phyloP scores from a whole-genome alignment of 2,888 invertebrate species.

The Drosophila maculinotata region DNA sequence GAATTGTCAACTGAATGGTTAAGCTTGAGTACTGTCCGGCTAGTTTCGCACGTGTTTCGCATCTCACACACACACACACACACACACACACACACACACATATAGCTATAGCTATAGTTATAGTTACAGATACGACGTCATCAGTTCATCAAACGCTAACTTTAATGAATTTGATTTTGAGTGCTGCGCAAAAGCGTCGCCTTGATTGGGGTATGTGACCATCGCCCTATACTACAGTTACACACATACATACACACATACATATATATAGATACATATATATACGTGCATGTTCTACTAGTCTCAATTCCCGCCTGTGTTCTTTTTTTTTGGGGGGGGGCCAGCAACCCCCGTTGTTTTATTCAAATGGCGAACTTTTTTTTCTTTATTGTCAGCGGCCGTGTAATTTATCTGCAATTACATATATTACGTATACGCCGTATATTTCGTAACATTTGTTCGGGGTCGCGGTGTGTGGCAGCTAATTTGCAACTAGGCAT shows the following conservation, averaged over 20 bases:
- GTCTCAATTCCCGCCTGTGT: conserved; percentile 31
- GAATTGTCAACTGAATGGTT: conserved; percentile 33
- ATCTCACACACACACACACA: conserved; percentile 14
- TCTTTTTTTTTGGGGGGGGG: conserved; percentile 26
- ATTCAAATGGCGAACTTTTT: conserved; percentile 70
- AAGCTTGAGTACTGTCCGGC: conserved; percentile 17
- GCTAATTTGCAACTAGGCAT: conserved; percentile 22
- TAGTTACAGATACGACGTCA: conserved; percentile 50
- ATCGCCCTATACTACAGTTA: conserved; percentile 22
- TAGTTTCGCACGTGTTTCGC: conserved; percentile 52
- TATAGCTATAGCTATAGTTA: no score
- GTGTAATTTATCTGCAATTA: conserved; percentile 73
- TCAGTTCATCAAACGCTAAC: conserved; percentile 24
- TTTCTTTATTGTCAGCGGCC: conserved; percentile 58
- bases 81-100: neutral
- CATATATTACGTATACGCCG: conserved; percentile 3
- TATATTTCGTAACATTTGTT: conserved; percentile 44
- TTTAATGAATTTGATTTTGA: conserved; percentile 72
- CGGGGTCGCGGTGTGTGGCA: conserved; percentile 5
- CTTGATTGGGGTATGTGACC: conserved; percentile 34
- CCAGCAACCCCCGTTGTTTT: conserved; percentile 39
- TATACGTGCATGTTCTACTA: conserved; percentile 5
- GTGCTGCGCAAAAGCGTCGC: conserved; percentile 69
- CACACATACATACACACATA: neutral
- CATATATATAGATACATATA: neutral